Conservation (phyloP, 2,888 invertebrate genomes). For the Polyommatus icarus region DNA sequence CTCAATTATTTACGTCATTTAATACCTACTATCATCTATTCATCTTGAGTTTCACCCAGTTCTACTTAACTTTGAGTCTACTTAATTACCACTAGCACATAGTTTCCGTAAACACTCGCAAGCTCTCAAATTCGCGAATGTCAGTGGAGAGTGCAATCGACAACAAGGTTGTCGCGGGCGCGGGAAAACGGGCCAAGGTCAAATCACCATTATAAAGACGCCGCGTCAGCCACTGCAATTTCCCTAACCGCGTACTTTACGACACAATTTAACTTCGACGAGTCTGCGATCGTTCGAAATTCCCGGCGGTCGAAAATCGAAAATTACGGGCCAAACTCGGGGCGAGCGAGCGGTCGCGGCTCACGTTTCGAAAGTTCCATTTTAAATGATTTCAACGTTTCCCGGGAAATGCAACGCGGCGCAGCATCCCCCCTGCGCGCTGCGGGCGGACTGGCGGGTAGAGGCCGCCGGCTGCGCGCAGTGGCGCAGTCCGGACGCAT, state of each 20-base stretch:
- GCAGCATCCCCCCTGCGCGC: constrained; percentile 66
- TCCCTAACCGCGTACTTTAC: constrained; percentile 51
- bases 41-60: constrained; percentile 16
- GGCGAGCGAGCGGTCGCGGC: constrained; percentile 43
- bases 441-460: constrained; percentile 66
- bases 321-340: background rate
- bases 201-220: constrained; percentile 59
- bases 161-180: constrained; percentile 71
- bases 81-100: constrained; percentile 25
- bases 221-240: constrained; percentile 62
- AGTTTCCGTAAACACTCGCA: constrained; percentile 47
- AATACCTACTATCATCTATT: constrained; percentile 22
- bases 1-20: background rate
- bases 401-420: constrained; percentile 59
- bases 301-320: background rate
- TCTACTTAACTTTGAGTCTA: background rate
- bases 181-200: constrained; percentile 79
- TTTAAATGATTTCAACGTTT: constrained; percentile 64
- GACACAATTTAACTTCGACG: constrained; percentile 36
- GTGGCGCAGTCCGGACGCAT: constrained; percentile 78
- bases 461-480: constrained; percentile 73
- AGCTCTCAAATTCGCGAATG: constrained; percentile 64
- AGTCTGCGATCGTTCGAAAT: background rate
- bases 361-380: constrained; percentile 65
- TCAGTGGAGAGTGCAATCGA: constrained; percentile 72